Evolutionary conservation across 2,888 invertebrate genomes (phyloP).

Genomic region (Watsonalla binaria): DNA sequence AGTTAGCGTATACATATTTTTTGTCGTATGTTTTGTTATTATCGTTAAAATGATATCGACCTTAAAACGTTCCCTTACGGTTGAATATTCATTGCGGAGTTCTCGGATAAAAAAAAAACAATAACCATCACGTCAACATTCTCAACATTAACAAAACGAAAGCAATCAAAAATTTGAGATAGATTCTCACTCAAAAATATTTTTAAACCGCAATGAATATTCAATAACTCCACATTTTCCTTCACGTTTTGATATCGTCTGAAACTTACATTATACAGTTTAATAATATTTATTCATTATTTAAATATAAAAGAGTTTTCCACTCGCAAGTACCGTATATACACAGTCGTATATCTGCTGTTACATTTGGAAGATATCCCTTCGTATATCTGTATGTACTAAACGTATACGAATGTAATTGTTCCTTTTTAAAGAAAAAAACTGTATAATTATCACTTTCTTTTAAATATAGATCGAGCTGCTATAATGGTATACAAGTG

Average conservation of each 20-base stretch:
- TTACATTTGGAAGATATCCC: conserved; percentile 71
- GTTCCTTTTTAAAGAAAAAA: conserved; percentile 70
- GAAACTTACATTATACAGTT: conserved; percentile 69
- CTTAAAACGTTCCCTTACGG: conserved; percentile 30
- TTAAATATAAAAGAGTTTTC: conserved; percentile 74
- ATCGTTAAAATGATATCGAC: conserved; percentile 80
- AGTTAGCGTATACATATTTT: conserved; percentile 88
- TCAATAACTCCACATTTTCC: conserved; percentile 22
- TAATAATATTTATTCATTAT: conserved; percentile 53
- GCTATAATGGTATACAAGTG: conserved; percentile 74
- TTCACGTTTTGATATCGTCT: conserved; percentile 48
- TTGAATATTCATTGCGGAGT: conserved; percentile 32
- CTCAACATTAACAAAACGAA: not conserved
- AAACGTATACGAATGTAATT: conserved; percentile 88
- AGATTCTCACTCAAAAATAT: not conserved
- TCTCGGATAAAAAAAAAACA: not conserved
- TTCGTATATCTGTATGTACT: conserved; percentile 60
- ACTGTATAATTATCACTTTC: conserved; percentile 68
- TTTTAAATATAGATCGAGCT: conserved; percentile 63
- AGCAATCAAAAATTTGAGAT: too few relatives aligned
- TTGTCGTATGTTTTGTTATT: conserved; percentile 80
- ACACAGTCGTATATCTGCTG: conserved; percentile 73
- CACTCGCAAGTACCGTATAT: conserved; percentile 72
- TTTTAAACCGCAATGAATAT: conserved; percentile 27
- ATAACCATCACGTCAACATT: not conserved